Conservation (phyloP, 2,113 vertebrate genomes). For the Coptodon rendalli region DNA sequence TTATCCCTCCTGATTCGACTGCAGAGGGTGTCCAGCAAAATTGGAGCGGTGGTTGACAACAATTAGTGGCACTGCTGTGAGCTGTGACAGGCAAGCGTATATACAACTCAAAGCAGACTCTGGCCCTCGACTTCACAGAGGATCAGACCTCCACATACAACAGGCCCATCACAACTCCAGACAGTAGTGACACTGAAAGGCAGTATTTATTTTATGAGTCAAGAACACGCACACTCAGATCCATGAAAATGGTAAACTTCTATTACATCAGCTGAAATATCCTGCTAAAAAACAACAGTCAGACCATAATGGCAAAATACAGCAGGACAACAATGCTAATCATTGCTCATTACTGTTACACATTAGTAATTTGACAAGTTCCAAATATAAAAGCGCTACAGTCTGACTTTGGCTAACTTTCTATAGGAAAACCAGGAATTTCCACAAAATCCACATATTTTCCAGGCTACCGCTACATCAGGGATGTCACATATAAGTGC, state of each 20-base stretch:
- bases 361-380: background rate
- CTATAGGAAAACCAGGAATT: background rate
- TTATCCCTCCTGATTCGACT: constrained; percentile 8
- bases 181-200: background rate
- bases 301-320: background rate
- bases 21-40: constrained; percentile 46
- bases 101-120: constrained; percentile 35
- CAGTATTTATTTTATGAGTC: background rate
- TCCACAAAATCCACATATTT: background rate
- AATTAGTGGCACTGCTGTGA: constrained; percentile 62
- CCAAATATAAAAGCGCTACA: background rate
- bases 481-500: background rate
- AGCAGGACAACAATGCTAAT: background rate
- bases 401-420: background rate
- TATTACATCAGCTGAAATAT: background rate
- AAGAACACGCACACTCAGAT: background rate
- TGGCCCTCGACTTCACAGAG: constrained; percentile 25
- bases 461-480: background rate
- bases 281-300: background rate
- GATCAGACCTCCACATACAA: constrained; percentile 13
- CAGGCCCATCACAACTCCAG: constrained; percentile 9
- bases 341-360: background rate
- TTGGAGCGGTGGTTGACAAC: constrained; percentile 65
- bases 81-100: constrained; percentile 50
- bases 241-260: background rate